Percentiles rank a stretch among this genome's conserved stretches.
Evolutionary conservation across 2,797 vertebrate species (phyloP).

Genomic region (Enteromius radiatus): DNA sequence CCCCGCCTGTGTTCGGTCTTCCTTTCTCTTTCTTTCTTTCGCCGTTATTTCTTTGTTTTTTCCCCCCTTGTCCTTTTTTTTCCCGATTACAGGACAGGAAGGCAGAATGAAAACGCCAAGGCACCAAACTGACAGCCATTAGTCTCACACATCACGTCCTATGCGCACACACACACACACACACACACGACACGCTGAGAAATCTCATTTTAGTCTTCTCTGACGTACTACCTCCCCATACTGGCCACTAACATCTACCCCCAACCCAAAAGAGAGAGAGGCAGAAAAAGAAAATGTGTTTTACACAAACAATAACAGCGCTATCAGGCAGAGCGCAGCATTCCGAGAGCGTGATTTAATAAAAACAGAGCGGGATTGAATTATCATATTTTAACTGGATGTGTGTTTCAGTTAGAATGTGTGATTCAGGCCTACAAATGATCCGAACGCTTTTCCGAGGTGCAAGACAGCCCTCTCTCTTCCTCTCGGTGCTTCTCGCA

Average conservation of each 20-base stretch:
- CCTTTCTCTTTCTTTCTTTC: constrained; percentile 52
- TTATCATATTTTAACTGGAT: constrained; percentile 65
- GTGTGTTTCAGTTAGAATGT: constrained; percentile 60
- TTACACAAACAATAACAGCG: constrained; percentile 62
- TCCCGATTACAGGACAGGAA: constrained; percentile 77
- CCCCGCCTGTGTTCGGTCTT: constrained; percentile 58
- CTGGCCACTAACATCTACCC: constrained; percentile 38
- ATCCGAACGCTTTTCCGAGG: constrained; percentile 42
- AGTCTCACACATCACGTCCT: constrained; percentile 68
- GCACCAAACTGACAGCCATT: constrained; percentile 71
- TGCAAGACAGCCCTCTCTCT: constrained; percentile 51
- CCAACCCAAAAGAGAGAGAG: constrained; percentile 33
- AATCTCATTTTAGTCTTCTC: constrained; percentile 56
- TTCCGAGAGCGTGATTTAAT: constrained; percentile 61
- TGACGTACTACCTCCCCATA: constrained; percentile 30
- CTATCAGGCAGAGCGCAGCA: constrained; percentile 54
- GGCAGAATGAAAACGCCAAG: constrained; percentile 72
- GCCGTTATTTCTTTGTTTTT: constrained; percentile 29
- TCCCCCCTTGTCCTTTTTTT: constrained; percentile 52
- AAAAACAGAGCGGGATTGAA: constrained; percentile 61
- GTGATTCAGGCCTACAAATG: constrained; percentile 56
- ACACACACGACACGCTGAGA: constrained; percentile 50
- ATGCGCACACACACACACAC: constrained; percentile 51
- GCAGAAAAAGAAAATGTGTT: constrained; percentile 50
- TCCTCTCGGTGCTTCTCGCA: constrained; percentile 26